Conservation (phyloP, 1,140 invertebrate species). For the Temnothorax nylanderi region DNA sequence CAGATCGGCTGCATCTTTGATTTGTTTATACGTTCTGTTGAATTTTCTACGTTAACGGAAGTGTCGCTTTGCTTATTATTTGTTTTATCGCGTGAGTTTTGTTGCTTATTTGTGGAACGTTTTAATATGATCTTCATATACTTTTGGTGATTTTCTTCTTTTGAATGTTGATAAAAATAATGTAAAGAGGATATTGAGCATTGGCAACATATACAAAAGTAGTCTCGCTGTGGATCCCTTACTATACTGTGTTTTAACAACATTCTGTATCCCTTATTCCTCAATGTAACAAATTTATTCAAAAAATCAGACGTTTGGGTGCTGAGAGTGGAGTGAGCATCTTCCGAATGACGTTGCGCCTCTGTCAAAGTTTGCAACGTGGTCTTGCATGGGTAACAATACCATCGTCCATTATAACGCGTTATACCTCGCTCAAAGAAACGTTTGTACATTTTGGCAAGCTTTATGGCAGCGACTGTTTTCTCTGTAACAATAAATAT, state of each 20-base stretch:
- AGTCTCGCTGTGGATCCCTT: neutral
- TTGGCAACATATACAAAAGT: neutral
- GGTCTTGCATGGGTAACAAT: slow-evolving; percentile 9
- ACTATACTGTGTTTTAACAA: slow-evolving; percentile 10
- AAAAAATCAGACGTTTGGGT: neutral
- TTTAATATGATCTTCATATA: neutral
- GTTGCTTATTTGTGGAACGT: neutral
- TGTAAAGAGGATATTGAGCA: neutral
- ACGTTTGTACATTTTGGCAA: slow-evolving; percentile 21
- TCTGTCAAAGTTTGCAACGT: neutral
- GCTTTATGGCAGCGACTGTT: neutral
- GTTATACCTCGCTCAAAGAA: slow-evolving; percentile 14
- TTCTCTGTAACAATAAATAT: neutral
- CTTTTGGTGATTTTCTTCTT: neutral
- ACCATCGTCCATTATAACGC: neutral
- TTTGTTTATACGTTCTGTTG: neutral
- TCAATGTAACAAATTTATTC: neutral
- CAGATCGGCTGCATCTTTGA: neutral
- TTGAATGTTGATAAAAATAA: neutral
- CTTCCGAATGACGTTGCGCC: neutral
- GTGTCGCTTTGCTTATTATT: neutral
- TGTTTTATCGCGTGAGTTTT: neutral
- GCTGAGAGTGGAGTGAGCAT: neutral
- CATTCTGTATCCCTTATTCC: neutral
- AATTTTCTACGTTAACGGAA: neutral